Evolutionary conservation across 2,113 vertebrate genomes (phyloP).

Genomic region (Piprites chloris): DNA sequence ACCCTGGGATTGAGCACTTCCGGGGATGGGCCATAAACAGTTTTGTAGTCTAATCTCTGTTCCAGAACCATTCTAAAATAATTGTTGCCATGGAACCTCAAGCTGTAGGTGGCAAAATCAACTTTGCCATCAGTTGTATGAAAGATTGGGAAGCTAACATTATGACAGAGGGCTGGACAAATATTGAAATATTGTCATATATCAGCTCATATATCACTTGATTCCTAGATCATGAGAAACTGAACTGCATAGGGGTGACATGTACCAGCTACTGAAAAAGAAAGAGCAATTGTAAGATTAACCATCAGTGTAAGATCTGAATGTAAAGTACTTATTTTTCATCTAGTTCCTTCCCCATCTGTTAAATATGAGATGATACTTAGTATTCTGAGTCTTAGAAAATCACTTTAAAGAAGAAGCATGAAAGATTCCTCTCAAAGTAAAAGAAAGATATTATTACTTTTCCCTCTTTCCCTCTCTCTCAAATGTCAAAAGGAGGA

Average conservation of each 20-base stretch:
- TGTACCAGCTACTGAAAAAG: not conserved
- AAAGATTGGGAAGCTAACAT: not conserved
- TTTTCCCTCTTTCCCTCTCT: not conserved
- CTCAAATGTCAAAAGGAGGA: conserved; percentile 4
- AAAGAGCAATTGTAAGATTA: not conserved
- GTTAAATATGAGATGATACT: not conserved
- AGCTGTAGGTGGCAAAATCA: not conserved
- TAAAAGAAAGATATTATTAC: not conserved
- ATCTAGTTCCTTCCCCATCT: not conserved
- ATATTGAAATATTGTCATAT: not conserved
- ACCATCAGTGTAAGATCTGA: not conserved
- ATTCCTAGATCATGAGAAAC: not conserved
- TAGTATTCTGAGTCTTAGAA: not conserved
- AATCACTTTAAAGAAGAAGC: not conserved
- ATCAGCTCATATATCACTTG: not conserved
- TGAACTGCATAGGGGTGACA: not conserved
- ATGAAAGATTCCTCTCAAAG: not conserved
- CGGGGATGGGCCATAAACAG: too few relatives aligned
- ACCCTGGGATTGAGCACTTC: not conserved
- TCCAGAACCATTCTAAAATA: not conserved
- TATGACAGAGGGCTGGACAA: not conserved
- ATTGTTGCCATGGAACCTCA: not conserved
- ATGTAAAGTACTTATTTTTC: conserved; percentile 5
- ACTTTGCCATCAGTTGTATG: not conserved
- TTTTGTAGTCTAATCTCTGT: not conserved